phyloP scores from a whole-genome alignment of 2,113 vertebrate species.

The Isurus oxyrinchus region DNA sequence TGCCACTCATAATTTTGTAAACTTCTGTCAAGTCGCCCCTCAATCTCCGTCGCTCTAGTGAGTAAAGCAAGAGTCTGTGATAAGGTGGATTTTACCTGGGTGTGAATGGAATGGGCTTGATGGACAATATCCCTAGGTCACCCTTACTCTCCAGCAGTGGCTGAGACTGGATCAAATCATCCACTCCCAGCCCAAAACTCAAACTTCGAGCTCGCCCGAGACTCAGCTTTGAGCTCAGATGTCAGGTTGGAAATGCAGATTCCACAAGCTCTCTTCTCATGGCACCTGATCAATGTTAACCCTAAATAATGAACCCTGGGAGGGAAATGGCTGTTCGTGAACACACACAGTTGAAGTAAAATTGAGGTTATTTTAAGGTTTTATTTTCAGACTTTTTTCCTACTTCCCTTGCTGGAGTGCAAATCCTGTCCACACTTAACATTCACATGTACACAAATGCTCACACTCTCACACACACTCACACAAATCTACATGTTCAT shows the following conservation, averaged over 20 bases:
- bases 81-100: too few relatives aligned
- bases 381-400: not conserved
- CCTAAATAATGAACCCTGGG: not conserved
- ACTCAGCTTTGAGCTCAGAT: not conserved
- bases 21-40: too few relatives aligned
- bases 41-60: too few relatives aligned
- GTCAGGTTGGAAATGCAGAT: too few relatives aligned
- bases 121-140: not conserved
- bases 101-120: not conserved
- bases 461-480: too few relatives aligned
- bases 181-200: not conserved
- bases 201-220: too few relatives aligned
- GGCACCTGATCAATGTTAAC: not conserved
- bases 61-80: too few relatives aligned
- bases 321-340: not conserved
- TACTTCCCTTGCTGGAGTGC: not conserved
- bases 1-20: too few relatives aligned
- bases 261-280: not conserved
- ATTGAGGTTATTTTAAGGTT: not conserved
- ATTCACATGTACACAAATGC: not conserved
- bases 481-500: too few relatives aligned
- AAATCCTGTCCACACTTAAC: not conserved
- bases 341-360: not conserved
- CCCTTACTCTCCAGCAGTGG: not conserved
- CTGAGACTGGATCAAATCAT: not conserved